Percentiles rank a stretch among this genome's conserved stretches.
These are phyloP conservation scores for Indri indri DNA, from an alignment of 2,113 vertebrate genomes.

Conservation along the genomic window DNA sequence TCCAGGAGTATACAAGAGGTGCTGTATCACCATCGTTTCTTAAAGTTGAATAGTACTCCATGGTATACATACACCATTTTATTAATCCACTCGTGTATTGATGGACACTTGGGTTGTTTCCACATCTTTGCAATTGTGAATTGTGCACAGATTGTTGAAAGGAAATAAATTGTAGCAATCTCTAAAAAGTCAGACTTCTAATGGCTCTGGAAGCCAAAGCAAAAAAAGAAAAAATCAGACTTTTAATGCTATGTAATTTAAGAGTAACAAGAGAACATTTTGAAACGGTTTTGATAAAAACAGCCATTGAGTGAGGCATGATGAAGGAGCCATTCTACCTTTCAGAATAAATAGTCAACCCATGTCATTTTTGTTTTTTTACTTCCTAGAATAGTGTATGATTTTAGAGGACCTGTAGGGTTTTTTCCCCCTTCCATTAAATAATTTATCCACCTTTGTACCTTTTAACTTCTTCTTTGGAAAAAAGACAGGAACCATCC, in stretches of 20 bases:
- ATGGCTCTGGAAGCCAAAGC: not conserved
- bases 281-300: not conserved
- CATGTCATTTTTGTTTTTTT: not conserved
- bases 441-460: not conserved
- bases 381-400: not conserved
- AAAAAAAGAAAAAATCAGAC: not conserved
- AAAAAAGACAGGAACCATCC: not conserved
- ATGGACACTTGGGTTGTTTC: too few relatives aligned
- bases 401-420: not conserved
- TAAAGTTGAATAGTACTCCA: too few relatives aligned
- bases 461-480: not conserved
- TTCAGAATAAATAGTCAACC: not conserved
- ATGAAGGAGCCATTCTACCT: not conserved
- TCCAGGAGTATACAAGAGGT: too few relatives aligned
- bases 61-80: too few relatives aligned
- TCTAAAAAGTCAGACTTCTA: not conserved
- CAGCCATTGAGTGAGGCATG: not conserved
- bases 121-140: too few relatives aligned
- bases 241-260: not conserved
- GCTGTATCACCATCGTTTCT: too few relatives aligned
- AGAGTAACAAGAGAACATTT: constrained; percentile 8
- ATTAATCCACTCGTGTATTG: too few relatives aligned
- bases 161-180: not conserved
- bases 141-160: not conserved
- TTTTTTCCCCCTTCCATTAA: not conserved